Base-by-base conservation (phyloP, 2,888 invertebrate species). In the Tenthredo scrophulariae region DNA sequence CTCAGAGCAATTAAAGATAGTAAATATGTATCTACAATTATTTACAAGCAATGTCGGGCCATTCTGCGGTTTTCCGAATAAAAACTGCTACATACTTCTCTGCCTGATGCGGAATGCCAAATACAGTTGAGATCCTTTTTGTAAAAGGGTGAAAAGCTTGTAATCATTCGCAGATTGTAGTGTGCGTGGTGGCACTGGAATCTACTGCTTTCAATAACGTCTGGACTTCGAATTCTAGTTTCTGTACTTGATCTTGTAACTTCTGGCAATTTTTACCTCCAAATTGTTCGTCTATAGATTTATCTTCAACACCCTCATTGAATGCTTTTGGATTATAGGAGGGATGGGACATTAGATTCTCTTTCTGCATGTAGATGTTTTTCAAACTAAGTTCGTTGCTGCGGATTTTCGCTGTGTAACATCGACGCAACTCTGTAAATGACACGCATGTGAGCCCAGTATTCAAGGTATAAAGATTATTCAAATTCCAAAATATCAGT, bases 141-240 rank as follows among this genome's bases (percentile, higher is more conserved):
- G 13, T 15, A 46, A 13, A 15, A 46, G 13, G 10, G 54, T 29
- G 9, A 33, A 50, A 50, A 2, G 26, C 54, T 50, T 54, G 46
- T 4, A 43, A 22, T 77, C n/a, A 77, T 77, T 77, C 54, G 54
- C 54, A 54, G 33, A 54, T 77, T 0, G 77, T 80, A n/a, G 62
- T 22, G 40, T 62, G 37, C 22, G 80, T 62, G 10, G 80, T 43
- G 18, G 29, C 9, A 29, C 83, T 67, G 46, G 67, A 50, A 46
- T 83, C 83, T 10, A 67, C 37, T 50, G 18, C 26, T 83, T 84
- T 18, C 43, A 92, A 86, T 85, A 92, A 88, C 75, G 87, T 85
- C 85, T 89, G 88, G 10, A 92, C 90, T 88, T 92, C 91, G 50
- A 85, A 87, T 85, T 92, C 92, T 10, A 93, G 86, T 70, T 88